phyloP scores from a whole-genome alignment of 2,888 invertebrate genomes.

The Drosophila glabriapex region DNA sequence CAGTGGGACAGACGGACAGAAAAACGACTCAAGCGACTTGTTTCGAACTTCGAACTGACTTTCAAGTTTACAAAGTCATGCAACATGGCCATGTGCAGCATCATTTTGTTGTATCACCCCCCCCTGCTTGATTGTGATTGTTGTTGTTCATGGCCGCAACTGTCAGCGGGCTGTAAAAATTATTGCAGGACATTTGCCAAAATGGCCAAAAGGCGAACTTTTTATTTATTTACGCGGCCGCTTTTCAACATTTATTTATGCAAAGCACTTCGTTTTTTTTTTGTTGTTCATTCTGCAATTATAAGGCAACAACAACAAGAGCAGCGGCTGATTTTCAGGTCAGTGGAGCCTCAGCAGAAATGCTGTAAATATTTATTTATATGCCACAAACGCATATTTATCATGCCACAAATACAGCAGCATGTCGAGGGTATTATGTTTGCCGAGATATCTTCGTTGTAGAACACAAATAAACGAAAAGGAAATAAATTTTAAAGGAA shows the following conservation, averaged over 20 bases:
- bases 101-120: constrained; percentile 29
- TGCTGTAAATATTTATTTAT: constrained; percentile 48
- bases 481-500: neutral
- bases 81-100: constrained; percentile 74
- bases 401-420: constrained; percentile 3
- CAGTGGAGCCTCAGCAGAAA: constrained; percentile 31
- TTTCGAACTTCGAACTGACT: constrained; percentile 67
- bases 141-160: constrained; percentile 29
- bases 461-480: neutral
- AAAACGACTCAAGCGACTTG: constrained; percentile 39
- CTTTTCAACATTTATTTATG: constrained; percentile 53
- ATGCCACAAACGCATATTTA: constrained; percentile 16
- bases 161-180: constrained; percentile 69
- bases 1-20: constrained; percentile 22
- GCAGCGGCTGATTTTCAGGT: constrained; percentile 42
- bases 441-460: neutral
- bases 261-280: constrained; percentile 47
- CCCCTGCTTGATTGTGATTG: constrained; percentile 8
- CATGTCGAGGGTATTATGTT: neutral
- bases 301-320: constrained; percentile 35
- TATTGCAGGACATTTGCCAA: constrained; percentile 75
- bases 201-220: constrained; percentile 64
- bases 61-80: constrained; percentile 77
- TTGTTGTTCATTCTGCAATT: constrained; percentile 44
- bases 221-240: constrained; percentile 52